These are phyloP conservation scores for Microctonus hyperodae DNA, from an alignment of 2,888 invertebrate genomes.

Conservation along the genomic window DNA sequence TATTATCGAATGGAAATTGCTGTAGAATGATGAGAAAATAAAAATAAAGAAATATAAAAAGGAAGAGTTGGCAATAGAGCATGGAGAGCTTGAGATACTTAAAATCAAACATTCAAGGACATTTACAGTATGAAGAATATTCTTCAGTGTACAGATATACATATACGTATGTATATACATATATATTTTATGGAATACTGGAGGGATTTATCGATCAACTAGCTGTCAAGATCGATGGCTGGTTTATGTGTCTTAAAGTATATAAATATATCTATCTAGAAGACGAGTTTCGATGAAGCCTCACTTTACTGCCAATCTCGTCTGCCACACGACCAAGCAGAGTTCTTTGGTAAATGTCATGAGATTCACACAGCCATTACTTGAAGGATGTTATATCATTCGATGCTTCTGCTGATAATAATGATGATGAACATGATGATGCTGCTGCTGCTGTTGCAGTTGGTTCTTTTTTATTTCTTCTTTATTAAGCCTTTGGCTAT, in stretches of 20 bases:
- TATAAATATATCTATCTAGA: slow-evolving; percentile 17
- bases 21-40: not conserved
- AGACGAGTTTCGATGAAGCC: slow-evolving; percentile 39
- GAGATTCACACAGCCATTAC: slow-evolving; percentile 58
- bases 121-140: not conserved
- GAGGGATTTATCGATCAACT: slow-evolving; percentile 27
- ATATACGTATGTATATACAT: not conserved
- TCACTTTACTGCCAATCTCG: slow-evolving; percentile 33
- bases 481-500: not conserved
- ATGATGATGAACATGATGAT: slow-evolving; percentile 19
- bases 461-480: slow-evolving; percentile 1
- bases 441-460: slow-evolving; percentile 17
- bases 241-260: not conserved
- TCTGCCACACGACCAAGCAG: slow-evolving; percentile 38
- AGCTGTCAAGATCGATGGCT: slow-evolving; percentile 25
- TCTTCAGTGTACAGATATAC: no score
- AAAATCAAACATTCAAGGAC: slow-evolving; percentile 16
- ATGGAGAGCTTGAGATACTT: not conserved
- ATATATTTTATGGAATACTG: slow-evolving; percentile 16
- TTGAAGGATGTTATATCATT: slow-evolving; percentile 45
- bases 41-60: not conserved
- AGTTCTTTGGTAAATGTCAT: slow-evolving; percentile 52
- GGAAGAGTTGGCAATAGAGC: not conserved
- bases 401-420: slow-evolving; percentile 21
- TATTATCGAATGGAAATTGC: not conserved